Percentiles rank a stretch among this genome's conserved stretches.
phyloP scores from a whole-genome alignment of 2,113 vertebrate species.

The Ifrita kowaldi region DNA sequence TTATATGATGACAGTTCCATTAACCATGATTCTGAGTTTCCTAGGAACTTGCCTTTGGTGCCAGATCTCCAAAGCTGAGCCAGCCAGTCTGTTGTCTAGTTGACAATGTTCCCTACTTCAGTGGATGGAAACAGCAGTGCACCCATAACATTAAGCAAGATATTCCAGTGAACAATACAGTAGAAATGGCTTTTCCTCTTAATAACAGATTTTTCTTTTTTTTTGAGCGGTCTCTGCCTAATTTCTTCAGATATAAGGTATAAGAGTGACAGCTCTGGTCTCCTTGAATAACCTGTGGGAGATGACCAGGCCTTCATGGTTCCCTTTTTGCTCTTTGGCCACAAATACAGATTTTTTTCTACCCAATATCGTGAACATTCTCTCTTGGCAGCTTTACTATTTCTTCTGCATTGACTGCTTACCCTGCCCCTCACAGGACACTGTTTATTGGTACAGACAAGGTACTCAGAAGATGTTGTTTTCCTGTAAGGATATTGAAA shows the following conservation, averaged over 20 bases:
- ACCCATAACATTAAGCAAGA: background rate
- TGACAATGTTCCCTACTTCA: background rate
- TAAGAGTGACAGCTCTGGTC: background rate
- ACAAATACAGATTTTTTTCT: background rate
- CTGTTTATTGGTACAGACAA: background rate
- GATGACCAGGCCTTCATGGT: background rate
- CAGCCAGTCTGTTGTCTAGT: background rate
- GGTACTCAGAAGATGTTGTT: background rate
- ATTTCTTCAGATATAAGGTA: background rate
- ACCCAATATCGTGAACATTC: background rate
- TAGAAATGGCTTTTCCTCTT: background rate
- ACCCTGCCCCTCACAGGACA: background rate
- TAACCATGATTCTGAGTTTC: conserved; percentile 7
- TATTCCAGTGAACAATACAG: background rate
- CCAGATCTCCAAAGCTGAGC: background rate
- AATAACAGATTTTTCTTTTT: background rate
- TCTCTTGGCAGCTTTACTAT: background rate
- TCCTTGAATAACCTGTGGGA: background rate
- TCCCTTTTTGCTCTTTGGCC: background rate
- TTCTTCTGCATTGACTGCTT: background rate
- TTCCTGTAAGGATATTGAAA: background rate
- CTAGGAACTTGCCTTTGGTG: background rate
- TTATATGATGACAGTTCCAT: background rate
- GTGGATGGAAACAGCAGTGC: background rate
- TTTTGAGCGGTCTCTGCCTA: background rate